Percentiles rank a stretch among this genome's conserved stretches.
Conservation (phyloP, 2,888 invertebrate species). For the Agonopterix subpropinquella region DNA sequence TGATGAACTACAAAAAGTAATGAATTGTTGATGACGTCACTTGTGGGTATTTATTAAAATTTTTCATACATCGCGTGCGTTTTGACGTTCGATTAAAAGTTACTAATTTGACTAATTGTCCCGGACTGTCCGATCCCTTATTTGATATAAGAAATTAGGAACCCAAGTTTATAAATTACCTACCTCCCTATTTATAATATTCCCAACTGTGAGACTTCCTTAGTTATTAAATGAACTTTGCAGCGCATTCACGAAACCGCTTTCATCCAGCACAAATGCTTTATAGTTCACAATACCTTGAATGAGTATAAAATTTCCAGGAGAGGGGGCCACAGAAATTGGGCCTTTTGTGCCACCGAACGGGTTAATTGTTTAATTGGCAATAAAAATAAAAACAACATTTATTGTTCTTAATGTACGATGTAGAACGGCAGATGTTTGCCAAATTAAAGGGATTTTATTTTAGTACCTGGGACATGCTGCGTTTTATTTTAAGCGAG, state of each 20-base stretch:
- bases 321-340: slow-evolving; percentile 41
- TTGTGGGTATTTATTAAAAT: no score
- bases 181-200: no score
- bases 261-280: slow-evolving; percentile 50
- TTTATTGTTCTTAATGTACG: slow-evolving; percentile 22
- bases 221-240: slow-evolving; percentile 26
- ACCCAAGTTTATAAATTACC: no score
- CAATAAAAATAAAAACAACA: slow-evolving; percentile 69
- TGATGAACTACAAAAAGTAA: no score
- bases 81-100: no score
- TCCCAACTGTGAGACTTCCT: slow-evolving; percentile 3
- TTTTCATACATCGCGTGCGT: no score
- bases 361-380: slow-evolving; percentile 73
- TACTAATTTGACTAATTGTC: no score
- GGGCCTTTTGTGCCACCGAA: slow-evolving; percentile 53
- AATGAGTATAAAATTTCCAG: slow-evolving; percentile 68
- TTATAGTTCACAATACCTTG: slow-evolving; percentile 54
- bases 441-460: background rate
- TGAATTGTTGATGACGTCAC: no score
- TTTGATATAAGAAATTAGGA: no score
- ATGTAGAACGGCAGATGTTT: slow-evolving; percentile 36
- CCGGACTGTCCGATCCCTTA: no score
- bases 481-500: no score
- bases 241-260: slow-evolving; percentile 28
- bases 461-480: background rate